Percentiles rank a stretch among this genome's conserved stretches.
phyloP scores from a whole-genome alignment of 2,888 invertebrate genomes.

The Loripinus fragilis region DNA sequence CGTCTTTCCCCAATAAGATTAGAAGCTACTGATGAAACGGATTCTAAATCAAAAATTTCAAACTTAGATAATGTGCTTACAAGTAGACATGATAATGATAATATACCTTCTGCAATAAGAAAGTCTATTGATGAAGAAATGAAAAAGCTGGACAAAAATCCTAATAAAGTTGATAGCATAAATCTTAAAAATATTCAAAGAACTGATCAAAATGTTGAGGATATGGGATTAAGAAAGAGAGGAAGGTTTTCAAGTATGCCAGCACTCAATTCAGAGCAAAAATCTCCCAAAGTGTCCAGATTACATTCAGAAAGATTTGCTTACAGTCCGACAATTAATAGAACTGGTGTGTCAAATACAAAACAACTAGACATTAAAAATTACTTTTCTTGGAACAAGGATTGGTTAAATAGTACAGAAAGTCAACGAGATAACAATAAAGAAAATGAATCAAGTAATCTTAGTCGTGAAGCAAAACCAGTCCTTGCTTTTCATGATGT shows the following conservation, averaged over 20 bases:
- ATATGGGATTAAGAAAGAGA: conserved; percentile 35
- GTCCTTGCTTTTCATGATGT: conserved; percentile 70
- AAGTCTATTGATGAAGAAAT: conserved; percentile 46
- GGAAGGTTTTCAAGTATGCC: conserved; percentile 72
- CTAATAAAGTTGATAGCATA: not conserved
- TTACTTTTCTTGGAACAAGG: conserved; percentile 54
- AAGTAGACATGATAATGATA: conserved; percentile 31
- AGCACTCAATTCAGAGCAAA: conserved; percentile 47
- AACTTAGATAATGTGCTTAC: conserved; percentile 24
- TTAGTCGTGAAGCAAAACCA: conserved; percentile 53
- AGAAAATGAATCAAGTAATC: conserved; percentile 23
- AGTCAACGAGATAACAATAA: conserved; percentile 14
- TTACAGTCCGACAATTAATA: conserved; percentile 31
- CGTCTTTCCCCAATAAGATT: conserved; percentile 69
- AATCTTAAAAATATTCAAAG: conserved; percentile 14
- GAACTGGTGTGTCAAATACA: conserved; percentile 33
- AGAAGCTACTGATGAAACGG: conserved; percentile 46
- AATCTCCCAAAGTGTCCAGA: conserved; percentile 40
- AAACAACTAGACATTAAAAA: conserved; percentile 57
- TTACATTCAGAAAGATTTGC: conserved; percentile 44
- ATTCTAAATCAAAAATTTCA: conserved; percentile 23
- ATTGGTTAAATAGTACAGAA: conserved; percentile 33
- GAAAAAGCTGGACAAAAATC: conserved; percentile 18
- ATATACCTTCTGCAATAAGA: conserved; percentile 41
- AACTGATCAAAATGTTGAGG: conserved; percentile 48